Base-by-base conservation (phyloP, 2,888 invertebrate species). In the Hypomecis punctinalis region DNA sequence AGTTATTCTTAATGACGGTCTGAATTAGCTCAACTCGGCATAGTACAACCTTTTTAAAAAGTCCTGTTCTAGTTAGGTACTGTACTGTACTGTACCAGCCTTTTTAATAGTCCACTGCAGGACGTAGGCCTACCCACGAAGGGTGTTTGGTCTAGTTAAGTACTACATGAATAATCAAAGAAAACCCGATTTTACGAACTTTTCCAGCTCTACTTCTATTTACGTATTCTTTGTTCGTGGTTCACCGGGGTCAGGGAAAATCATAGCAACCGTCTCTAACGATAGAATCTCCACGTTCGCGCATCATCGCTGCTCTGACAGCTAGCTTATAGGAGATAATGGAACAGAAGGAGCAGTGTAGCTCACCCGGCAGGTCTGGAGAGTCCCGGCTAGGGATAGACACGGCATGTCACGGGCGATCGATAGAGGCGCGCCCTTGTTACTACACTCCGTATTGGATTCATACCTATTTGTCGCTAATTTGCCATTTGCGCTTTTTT, bases 391-490 rank as follows among this genome's bases (percentile, higher is more conserved):
- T 66, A 73, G 77, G 77, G 76, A 72, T 74, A 78, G 83, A 77
- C 72, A 80, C 84, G 70, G 80, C 76, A 69, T 80, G 84, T 78
- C 77, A 84, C 82, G 80, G 58, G 23, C 78, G 82, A 80, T 85
- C 85, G 81, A 85, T 85, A 81, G 61, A 66, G 66, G 63, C 72
- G 70, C 76, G 78, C 79, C 77, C 76, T 72, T 71, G 73, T 76
- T 69, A 64, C 69, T 51, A 67, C 66, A 66, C 71, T 72, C 70
- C 68, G 69, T 23, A 23, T 70, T 64, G 63, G 61, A 49, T 64
- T 57, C 45, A 48, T 61, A 52, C 61, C 61, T 42, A 52, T 65
- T 65, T 56, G 51, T 11, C 65, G 36, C 47, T 57, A 57, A 61
- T 65, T 45, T 42, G 36, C 6, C 43, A 6, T 23, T 23, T 23